phyloP scores from a whole-genome alignment of 2,888 invertebrate genomes.

The Chaitophorus viminalis region DNA sequence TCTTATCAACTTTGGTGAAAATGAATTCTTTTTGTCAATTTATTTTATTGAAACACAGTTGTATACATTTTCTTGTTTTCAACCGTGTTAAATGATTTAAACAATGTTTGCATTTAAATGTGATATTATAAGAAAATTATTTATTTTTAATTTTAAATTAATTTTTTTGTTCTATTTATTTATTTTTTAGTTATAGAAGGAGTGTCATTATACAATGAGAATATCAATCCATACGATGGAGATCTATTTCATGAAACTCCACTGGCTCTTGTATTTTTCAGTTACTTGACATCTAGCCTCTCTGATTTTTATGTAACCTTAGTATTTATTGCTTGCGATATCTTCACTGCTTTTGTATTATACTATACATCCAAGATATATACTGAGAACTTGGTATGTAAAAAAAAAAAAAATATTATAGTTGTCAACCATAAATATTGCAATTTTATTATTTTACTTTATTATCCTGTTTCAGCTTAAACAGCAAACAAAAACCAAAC shows the following conservation, averaged over 20 bases:
- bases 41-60: too few relatives aligned
- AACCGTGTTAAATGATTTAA: too few relatives aligned
- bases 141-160: not conserved
- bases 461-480: constrained; percentile 68
- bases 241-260: constrained; percentile 94
- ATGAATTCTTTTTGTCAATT: too few relatives aligned
- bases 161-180: not conserved
- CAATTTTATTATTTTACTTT: not conserved
- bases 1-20: too few relatives aligned
- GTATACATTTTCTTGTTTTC: too few relatives aligned
- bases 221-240: constrained; percentile 87
- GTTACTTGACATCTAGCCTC: constrained; percentile 71
- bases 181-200: constrained; percentile 82
- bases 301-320: constrained; percentile 70
- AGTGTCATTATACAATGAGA: constrained; percentile 78
- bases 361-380: constrained; percentile 78
- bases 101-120: too few relatives aligned
- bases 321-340: constrained; percentile 79
- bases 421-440: not conserved
- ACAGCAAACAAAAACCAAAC: constrained; percentile 70
- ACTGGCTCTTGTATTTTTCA: constrained; percentile 76
- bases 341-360: constrained; percentile 80
- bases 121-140: too few relatives aligned
- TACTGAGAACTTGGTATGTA: constrained; percentile 71
- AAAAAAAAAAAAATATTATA: not conserved